A percentile compares a stretch with the other conserved stretches of the same genome.
Evolutionary conservation across 53 echinoderm and acorn worm species (phyloP).

Genomic region (Astropecten irregularis): DNA sequence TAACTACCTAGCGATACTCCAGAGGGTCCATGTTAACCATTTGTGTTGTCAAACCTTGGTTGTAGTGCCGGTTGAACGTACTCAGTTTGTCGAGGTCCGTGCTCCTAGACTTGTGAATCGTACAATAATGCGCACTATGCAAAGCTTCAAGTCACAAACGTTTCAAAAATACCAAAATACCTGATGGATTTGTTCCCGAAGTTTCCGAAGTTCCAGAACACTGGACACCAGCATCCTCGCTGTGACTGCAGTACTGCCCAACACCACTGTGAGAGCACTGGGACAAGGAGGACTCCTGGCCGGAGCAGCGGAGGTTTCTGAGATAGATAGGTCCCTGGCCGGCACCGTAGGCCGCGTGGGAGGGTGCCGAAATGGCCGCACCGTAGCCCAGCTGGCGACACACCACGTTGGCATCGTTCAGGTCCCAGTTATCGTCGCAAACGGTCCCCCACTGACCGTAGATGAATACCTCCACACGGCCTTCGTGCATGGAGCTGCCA

Average conservation of each 20-base stretch:
- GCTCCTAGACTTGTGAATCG: too few relatives aligned
- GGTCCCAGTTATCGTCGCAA: slow-evolving; percentile 62
- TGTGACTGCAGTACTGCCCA: slow-evolving; percentile 37
- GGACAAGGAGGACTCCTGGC: slow-evolving; percentile 22
- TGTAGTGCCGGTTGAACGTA: too few relatives aligned
- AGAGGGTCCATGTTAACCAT: too few relatives aligned
- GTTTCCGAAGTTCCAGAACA: too few relatives aligned
- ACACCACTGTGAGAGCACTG: background rate
- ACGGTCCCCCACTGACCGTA: slow-evolving; percentile 70
- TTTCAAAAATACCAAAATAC: too few relatives aligned
- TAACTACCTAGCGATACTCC: too few relatives aligned
- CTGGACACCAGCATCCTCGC: slow-evolving; percentile 62
- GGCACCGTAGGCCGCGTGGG: slow-evolving; percentile 1
- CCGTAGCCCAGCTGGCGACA: slow-evolving; percentile 62
- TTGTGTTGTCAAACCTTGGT: too few relatives aligned
- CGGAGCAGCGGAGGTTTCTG: slow-evolving; percentile 44
- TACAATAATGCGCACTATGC: too few relatives aligned
- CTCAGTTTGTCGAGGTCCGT: too few relatives aligned
- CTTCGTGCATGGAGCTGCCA: slow-evolving; percentile 19
- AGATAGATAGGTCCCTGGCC: slow-evolving; percentile 54
- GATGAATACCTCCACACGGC: slow-evolving; percentile 61
- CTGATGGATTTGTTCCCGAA: too few relatives aligned
- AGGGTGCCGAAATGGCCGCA: background rate
- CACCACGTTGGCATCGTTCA: slow-evolving; percentile 46
- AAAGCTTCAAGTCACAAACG: too few relatives aligned